These are phyloP conservation scores for Metridium senile DNA, from an alignment of 92 coral and sea anemone genomes.

Conservation along the genomic window DNA sequence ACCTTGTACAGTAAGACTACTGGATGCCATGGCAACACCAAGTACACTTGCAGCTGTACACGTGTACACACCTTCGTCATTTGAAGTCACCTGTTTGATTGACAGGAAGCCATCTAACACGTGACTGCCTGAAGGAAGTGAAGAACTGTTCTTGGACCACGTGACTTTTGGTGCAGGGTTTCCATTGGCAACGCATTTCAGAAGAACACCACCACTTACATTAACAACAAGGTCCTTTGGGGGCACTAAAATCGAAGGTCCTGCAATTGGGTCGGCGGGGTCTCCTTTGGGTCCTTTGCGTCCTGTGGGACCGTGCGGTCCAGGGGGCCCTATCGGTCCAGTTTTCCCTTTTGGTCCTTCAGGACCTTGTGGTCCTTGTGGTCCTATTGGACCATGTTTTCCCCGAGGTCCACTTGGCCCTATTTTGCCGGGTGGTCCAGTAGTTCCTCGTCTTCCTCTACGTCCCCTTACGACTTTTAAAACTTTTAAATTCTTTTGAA, in stretches of 20 bases:
- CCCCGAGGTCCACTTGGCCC: too few relatives aligned
- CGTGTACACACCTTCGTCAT: constrained; percentile 40
- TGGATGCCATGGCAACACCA: constrained; percentile 44
- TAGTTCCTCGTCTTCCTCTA: constrained; percentile 36
- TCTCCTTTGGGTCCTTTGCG: constrained; percentile 57
- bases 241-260: constrained; percentile 41
- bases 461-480: constrained; percentile 52
- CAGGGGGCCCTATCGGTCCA: constrained; percentile 53
- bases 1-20: constrained; percentile 62
- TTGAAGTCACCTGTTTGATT: constrained; percentile 34
- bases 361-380: constrained; percentile 23
- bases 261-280: constrained; percentile 49
- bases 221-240: constrained; percentile 44
- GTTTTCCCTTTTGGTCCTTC: constrained; percentile 40
- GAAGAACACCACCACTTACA: constrained; percentile 41
- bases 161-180: too few relatives aligned
- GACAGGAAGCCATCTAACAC: too few relatives aligned
- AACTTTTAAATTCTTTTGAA: constrained; percentile 33
- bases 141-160: too few relatives aligned
- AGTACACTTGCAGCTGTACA: constrained; percentile 53
- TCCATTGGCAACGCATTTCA: constrained; percentile 48
- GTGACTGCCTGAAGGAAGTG: too few relatives aligned
- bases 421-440: constrained; percentile 53
- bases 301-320: constrained; percentile 39
- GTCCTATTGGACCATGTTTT: background rate